Base-by-base conservation (phyloP, 2,888 invertebrate genomes). In the Cataglyphis rosenhaueri region DNA sequence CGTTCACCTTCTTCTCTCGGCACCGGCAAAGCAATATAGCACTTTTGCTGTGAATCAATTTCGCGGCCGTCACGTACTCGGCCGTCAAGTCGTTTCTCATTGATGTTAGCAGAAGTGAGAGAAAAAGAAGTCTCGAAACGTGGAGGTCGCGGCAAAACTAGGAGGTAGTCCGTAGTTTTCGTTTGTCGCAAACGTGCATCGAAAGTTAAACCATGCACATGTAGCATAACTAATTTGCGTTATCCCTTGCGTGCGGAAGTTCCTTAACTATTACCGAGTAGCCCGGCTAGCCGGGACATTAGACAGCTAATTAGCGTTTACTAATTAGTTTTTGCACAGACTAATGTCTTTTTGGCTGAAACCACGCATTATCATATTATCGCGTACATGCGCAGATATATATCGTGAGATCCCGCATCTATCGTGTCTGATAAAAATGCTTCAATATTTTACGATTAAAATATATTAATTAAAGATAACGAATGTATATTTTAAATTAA, bases 41-140 rank as follows among this genome's bases (percentile, higher is more conserved):
- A 61, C 75, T 83, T 88, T 75, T 74, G n/a, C 68, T 59, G 44
- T 70, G 82, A 78, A 79, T 84, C 81, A 81, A 87, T 87, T 87
- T 84, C 48, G 48, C 35, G 3, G 21, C 59, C 73, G 65, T 81
- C 81, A 66, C 75, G 83, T 78, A 82, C 74, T 76, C 76, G 65
- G 35, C 21, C 21, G 21, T 64, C 48, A 65, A 82, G 62, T 79
- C 75, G 59, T 84, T 57, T 29, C 44, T 78, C 55, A 59, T 71
- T 59, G 61, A 25, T 21, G 62, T 52, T 79, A 44, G 59, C 59
- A 35, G 71, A 44, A 59, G 70, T 70, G 25, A 59, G 18, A 79
- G 78, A 70, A 70, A 79, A 79, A 79, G 78, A 12, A 79, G 29
- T 70, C 32, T 79, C 21, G 68, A 81, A 57, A 55, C 18, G 25